These are phyloP conservation scores for Aphis gossypii DNA, from an alignment of 1,140 invertebrate genomes.

Conservation along the genomic window DNA sequence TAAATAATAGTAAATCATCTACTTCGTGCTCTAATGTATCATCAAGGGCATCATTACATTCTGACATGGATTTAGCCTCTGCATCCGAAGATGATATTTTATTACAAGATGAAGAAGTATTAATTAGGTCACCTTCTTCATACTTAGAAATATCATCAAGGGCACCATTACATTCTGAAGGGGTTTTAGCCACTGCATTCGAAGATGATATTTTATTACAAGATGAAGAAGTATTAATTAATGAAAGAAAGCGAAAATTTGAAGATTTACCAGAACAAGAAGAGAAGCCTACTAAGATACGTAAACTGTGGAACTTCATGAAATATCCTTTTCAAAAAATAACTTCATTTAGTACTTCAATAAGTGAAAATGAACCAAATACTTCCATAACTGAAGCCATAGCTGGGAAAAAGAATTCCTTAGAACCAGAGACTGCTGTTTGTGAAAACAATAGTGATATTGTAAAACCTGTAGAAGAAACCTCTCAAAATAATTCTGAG, in stretches of 20 bases:
- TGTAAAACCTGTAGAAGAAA: neutral
- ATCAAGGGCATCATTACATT: constrained; percentile 44
- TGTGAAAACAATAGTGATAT: neutral
- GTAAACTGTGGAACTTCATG: constrained; percentile 45
- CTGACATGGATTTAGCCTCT: neutral
- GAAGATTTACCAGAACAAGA: neutral
- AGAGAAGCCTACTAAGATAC: neutral
- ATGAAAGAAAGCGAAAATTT: constrained; percentile 34
- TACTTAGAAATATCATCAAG: too few species aligned
- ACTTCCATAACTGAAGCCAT: constrained; percentile 10
- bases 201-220: too few species aligned
- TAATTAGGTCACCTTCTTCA: too few species aligned
- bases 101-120: neutral
- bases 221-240: neutral
- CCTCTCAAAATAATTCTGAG: neutral
- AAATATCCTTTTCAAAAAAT: constrained; percentile 52
- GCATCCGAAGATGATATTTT: constrained; percentile 10
- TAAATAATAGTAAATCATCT: constrained; percentile 20
- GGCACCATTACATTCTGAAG: too few species aligned
- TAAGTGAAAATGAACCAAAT: constrained; percentile 1
- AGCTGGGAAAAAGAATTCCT: neutral
- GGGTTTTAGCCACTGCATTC: too few species aligned
- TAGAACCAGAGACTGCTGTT: neutral
- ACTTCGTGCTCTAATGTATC: constrained; percentile 34
- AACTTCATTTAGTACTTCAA: neutral